These are phyloP conservation scores for Willowsia nigromaculata DNA, from an alignment of 2,888 invertebrate species.

Conservation along the genomic window DNA sequence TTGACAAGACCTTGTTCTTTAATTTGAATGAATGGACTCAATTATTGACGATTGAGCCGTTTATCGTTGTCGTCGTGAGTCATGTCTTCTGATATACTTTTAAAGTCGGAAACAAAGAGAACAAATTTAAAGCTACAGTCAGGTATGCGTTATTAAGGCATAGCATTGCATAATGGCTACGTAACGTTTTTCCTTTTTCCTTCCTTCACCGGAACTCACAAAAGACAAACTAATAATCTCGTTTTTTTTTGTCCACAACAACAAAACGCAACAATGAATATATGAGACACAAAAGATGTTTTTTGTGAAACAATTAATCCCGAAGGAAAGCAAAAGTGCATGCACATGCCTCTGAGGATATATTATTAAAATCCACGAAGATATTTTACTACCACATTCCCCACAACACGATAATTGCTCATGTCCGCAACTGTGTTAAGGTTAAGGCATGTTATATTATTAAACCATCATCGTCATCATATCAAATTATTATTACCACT, in stretches of 20 bases:
- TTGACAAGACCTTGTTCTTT: not conserved
- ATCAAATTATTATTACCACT: not conserved
- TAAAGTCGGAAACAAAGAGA: not conserved
- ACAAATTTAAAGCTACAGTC: not conserved
- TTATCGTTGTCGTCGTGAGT: not conserved
- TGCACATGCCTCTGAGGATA: not conserved
- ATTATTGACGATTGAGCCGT: not conserved
- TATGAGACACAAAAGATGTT: constrained; percentile 18
- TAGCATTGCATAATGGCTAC: not conserved
- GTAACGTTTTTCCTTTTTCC: constrained; percentile 20
- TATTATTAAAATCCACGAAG: not conserved
- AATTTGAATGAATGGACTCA: not conserved
- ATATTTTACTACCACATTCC: constrained; percentile 30
- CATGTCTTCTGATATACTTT: not conserved
- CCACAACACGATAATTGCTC: constrained; percentile 37
- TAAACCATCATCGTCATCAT: constrained; percentile 1
- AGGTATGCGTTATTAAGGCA: not conserved
- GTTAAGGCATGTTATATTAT: constrained; percentile 59
- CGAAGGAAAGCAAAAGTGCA: constrained; percentile 27
- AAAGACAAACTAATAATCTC: not conserved
- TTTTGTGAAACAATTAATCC: constrained; percentile 33
- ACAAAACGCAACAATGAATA: not conserved
- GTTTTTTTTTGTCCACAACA: not conserved
- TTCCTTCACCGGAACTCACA: constrained; percentile 12
- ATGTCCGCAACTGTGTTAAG: constrained; percentile 67